Conservation (phyloP, 2,113 vertebrate species). For the Gnathonemus longibarbis region DNA sequence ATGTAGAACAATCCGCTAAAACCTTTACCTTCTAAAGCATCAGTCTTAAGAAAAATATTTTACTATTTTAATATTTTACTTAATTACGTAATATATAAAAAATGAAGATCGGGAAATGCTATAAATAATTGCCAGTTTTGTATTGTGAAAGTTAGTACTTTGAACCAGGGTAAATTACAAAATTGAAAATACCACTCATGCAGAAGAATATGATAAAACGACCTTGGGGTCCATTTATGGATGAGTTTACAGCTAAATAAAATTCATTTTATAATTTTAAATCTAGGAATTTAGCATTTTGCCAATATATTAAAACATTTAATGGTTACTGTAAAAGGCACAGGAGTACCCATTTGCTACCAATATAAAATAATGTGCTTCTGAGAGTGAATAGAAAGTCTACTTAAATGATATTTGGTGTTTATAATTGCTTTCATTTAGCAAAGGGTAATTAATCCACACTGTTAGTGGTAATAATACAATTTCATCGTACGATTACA, state of each 20-base stretch:
- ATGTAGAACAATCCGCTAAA: background rate
- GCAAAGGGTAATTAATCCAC: background rate
- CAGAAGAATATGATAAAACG: background rate
- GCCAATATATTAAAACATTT: background rate
- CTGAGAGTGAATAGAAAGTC: background rate
- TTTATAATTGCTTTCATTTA: background rate
- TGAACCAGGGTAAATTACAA: background rate
- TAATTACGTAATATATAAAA: background rate
- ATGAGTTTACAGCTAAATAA: background rate
- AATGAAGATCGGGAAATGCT: background rate
- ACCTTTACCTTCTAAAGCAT: background rate
- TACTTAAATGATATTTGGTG: background rate
- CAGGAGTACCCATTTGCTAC: background rate
- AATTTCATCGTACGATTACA: background rate
- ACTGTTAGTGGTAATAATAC: background rate
- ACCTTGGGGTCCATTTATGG: background rate
- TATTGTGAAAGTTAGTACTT: background rate
- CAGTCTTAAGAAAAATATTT: background rate
- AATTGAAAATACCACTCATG: background rate
- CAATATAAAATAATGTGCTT: background rate
- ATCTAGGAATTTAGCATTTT: background rate
- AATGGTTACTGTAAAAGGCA: background rate
- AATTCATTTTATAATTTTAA: background rate
- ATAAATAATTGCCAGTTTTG: background rate
- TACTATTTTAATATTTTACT: background rate